Percentiles rank a stretch among this genome's conserved stretches.
phyloP scores from a whole-genome alignment of 2,113 vertebrate species.

The Dicentrarchus labrax region DNA sequence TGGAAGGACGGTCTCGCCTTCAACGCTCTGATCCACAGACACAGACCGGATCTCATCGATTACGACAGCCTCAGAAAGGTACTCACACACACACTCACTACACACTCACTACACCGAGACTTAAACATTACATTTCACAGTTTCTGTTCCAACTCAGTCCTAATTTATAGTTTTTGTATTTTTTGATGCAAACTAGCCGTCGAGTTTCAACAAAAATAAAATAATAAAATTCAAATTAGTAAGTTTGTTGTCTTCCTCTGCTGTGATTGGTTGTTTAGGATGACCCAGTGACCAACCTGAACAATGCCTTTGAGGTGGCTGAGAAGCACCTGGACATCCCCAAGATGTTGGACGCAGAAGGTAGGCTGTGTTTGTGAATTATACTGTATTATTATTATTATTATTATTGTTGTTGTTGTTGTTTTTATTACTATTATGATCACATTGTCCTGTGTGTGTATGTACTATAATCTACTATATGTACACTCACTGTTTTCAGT shows the following conservation, averaged over 20 bases:
- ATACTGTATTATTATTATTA: too few relatives aligned
- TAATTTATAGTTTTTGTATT: not conserved
- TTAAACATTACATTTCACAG: not conserved
- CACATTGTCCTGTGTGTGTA: not conserved
- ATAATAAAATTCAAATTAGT: too few relatives aligned
- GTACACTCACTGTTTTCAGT: not conserved
- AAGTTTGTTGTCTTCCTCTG: not conserved
- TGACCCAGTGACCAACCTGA: constrained; percentile 86
- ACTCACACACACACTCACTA: not conserved
- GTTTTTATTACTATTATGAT: too few relatives aligned
- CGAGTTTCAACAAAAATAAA: not conserved
- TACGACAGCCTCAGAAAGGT: constrained; percentile 97
- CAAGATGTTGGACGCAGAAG: constrained; percentile 94
- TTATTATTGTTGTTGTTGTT: too few relatives aligned
- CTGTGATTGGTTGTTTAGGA: constrained; percentile 76
- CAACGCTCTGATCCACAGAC: constrained; percentile 96
- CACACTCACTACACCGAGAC: not conserved
- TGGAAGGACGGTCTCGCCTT: constrained; percentile 98
- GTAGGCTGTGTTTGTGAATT: constrained; percentile 62
- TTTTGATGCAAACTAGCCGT: too few relatives aligned
- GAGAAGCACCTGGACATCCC: constrained; percentile 89
- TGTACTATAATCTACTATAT: not conserved
- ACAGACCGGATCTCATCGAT: constrained; percentile 94
- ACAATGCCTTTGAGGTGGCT: constrained; percentile 89
- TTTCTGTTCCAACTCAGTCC: not conserved